These are phyloP conservation scores for Caenorhabditis sinica DNA, from an alignment of 2,888 invertebrate species.

Conservation along the genomic window DNA sequence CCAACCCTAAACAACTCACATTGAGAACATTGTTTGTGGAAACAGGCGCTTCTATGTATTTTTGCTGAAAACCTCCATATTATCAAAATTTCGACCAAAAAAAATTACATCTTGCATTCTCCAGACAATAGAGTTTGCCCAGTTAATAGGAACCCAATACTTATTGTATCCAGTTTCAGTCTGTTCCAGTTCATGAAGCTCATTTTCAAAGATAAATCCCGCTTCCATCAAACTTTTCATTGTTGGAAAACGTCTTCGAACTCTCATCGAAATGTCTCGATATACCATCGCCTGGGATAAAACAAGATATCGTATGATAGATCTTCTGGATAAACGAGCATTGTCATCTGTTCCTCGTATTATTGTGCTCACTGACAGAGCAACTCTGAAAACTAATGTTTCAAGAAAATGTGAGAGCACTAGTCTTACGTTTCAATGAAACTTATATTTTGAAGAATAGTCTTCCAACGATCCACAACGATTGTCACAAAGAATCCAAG, in stretches of 20 bases:
- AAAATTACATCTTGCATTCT: slow-evolving; percentile 47
- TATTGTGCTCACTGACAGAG: slow-evolving; percentile 68
- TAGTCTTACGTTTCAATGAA: slow-evolving; percentile 69
- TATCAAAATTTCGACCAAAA: not conserved
- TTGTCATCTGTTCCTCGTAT: slow-evolving; percentile 70
- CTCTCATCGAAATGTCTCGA: slow-evolving; percentile 78
- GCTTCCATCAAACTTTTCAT: slow-evolving; percentile 71
- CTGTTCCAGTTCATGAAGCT: slow-evolving; percentile 69
- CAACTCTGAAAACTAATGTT: slow-evolving; percentile 54
- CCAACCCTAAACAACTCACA: slow-evolving; percentile 14
- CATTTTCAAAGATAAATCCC: slow-evolving; percentile 67
- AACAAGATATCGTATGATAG: slow-evolving; percentile 70
- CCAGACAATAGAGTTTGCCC: slow-evolving; percentile 69
- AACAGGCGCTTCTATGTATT: slow-evolving; percentile 63
- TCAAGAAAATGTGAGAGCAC: not conserved
- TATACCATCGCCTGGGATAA: slow-evolving; percentile 75
- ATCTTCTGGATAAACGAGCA: slow-evolving; percentile 66
- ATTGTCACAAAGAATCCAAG: slow-evolving; percentile 78
- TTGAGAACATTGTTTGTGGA: slow-evolving; percentile 64
- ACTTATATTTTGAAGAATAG: slow-evolving; percentile 67
- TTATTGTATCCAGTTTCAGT: slow-evolving; percentile 76
- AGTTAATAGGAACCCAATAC: slow-evolving; percentile 82
- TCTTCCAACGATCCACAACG: slow-evolving; percentile 74
- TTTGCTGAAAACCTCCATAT: slow-evolving; percentile 48
- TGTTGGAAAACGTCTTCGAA: slow-evolving; percentile 76